Evolutionary conservation across 2,113 vertebrate genomes (phyloP).

Genomic region (Apus apus): DNA sequence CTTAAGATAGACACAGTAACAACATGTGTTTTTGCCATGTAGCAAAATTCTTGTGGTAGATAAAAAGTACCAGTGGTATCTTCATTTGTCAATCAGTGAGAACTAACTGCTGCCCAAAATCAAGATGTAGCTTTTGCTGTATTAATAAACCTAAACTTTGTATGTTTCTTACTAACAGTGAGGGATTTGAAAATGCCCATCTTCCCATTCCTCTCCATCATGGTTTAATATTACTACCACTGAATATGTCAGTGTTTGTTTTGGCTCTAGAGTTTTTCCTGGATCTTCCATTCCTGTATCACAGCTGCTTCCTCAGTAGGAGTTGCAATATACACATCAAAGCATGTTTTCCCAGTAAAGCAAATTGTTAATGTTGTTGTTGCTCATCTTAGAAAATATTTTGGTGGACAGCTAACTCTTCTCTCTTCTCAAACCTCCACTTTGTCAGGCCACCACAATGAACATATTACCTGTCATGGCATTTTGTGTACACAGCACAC

Average conservation of each 20-base stretch:
- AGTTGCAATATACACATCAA: neutral
- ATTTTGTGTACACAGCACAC: neutral
- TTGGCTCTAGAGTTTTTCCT: slow-evolving; percentile 30
- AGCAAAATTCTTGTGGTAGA: neutral
- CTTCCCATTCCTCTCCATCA: neutral
- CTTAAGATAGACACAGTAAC: neutral
- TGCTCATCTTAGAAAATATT: slow-evolving; percentile 26
- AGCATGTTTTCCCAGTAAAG: slow-evolving; percentile 6
- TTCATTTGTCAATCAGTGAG: neutral
- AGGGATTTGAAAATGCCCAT: neutral
- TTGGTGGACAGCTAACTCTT: neutral
- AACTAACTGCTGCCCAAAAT: neutral
- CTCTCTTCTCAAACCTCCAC: neutral
- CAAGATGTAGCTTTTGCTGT: neutral
- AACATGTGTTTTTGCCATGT: neutral
- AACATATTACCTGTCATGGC: neutral
- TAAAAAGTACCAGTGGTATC: neutral
- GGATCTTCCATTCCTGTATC: neutral
- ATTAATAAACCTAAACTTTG: neutral
- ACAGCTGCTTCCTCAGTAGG: slow-evolving; percentile 45
- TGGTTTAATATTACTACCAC: neutral
- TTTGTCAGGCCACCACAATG: neutral
- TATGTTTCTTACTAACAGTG: neutral
- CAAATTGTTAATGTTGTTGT: slow-evolving; percentile 5
- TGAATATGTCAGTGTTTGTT: neutral